These are phyloP conservation scores for Araneus ventricosus DNA, from an alignment of 1,140 invertebrate species.

Conservation along the genomic window DNA sequence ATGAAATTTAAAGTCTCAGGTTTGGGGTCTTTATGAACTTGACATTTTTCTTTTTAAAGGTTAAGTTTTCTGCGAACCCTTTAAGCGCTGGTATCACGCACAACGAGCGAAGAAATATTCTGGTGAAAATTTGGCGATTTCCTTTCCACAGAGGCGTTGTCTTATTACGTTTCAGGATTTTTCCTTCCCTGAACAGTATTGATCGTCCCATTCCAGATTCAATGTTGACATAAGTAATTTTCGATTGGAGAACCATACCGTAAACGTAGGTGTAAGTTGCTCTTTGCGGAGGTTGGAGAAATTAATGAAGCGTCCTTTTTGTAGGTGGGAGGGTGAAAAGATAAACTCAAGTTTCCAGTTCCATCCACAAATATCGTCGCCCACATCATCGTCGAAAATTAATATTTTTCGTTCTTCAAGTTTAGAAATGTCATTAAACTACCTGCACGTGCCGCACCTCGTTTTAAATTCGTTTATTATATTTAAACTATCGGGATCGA, in stretches of 20 bases:
- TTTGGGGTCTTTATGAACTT: too few species aligned
- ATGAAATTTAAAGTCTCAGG: too few species aligned
- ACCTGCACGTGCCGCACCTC: neutral
- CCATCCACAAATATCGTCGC: neutral
- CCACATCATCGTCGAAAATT: neutral
- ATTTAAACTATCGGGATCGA: too few species aligned
- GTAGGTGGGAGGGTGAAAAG: neutral
- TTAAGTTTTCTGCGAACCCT: too few species aligned
- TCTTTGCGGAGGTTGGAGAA: neutral
- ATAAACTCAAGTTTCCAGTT: neutral
- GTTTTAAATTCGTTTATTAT: too few species aligned
- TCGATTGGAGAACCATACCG: neutral
- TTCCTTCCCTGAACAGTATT: neutral
- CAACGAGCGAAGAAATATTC: neutral
- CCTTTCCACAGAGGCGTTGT: neutral
- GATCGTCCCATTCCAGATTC: neutral
- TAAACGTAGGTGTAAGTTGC: neutral
- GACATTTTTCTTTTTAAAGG: too few species aligned
- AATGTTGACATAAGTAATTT: neutral
- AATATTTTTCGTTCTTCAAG: neutral
- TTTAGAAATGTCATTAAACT: neutral
- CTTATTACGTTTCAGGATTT: neutral
- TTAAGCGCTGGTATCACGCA: too few species aligned
- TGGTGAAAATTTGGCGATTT: neutral
- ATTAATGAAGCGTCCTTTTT: neutral